Conservation (phyloP, 1,140 invertebrate genomes). For the Cotesia vestalis region DNA sequence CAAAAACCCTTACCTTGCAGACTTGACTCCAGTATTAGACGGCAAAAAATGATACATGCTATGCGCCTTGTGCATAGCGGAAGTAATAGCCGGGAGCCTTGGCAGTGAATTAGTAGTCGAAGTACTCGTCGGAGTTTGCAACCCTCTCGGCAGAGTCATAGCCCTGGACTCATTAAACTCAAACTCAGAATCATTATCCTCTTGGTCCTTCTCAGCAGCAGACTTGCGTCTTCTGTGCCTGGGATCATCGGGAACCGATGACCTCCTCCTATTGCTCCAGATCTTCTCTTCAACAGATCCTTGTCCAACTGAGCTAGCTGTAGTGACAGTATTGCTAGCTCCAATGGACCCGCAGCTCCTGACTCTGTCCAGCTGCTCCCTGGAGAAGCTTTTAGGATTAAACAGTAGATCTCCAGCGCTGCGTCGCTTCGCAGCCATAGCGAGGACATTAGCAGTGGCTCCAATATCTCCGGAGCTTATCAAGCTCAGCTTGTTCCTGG, state of each 20-base stretch:
- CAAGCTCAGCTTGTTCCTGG: constrained; percentile 78
- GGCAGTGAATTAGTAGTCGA: constrained; percentile 79
- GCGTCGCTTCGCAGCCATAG: constrained; percentile 76
- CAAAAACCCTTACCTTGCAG: constrained; percentile 65
- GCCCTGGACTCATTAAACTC: constrained; percentile 64
- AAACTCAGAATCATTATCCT: constrained; percentile 48
- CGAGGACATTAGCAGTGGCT: constrained; percentile 71
- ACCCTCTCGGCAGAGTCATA: constrained; percentile 73
- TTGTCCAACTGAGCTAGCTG: constrained; percentile 63
- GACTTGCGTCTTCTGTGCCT: too few relatives aligned
- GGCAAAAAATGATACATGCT: constrained; percentile 71
- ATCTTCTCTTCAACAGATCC: constrained; percentile 64
- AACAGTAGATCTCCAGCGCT: constrained; percentile 82
- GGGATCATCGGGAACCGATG: constrained; percentile 72
- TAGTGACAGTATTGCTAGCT: constrained; percentile 68
- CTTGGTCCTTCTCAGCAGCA: constrained; percentile 56
- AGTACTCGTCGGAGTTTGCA: constrained; percentile 67
- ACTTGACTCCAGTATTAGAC: constrained; percentile 76
- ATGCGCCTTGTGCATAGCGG: constrained; percentile 75
- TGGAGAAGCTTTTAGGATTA: constrained; percentile 78
- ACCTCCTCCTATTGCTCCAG: constrained; percentile 68
- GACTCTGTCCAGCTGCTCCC: constrained; percentile 78
- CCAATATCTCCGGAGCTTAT: constrained; percentile 71
- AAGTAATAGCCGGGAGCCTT: constrained; percentile 72
- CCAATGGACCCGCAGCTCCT: constrained; percentile 84